A percentile compares a stretch with the other conserved stretches of the same genome.
phyloP scores from a whole-genome alignment of 2,888 invertebrate species.

The Caenorhabditis macrosperma region DNA sequence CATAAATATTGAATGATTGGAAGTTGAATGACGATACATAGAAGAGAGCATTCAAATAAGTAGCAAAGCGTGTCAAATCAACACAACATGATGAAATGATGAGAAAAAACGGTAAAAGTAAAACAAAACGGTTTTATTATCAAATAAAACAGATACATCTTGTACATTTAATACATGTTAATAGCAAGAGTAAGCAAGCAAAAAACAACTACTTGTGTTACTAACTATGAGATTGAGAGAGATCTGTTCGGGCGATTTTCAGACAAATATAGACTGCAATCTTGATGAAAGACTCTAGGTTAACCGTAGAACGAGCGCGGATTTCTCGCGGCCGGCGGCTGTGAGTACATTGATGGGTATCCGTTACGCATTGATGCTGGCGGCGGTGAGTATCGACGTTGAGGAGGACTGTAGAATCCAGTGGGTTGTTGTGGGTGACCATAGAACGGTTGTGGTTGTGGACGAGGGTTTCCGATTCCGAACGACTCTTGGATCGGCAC shows the following conservation, averaged over 20 bases:
- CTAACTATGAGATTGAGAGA: no score
- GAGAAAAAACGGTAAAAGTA: background rate
- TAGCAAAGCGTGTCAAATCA: no score
- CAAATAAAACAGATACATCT: no score
- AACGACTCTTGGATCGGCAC: constrained; percentile 33
- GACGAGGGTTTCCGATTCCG: background rate
- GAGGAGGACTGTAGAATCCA: constrained; percentile 5
- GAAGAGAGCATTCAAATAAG: no score
- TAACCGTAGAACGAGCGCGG: constrained; percentile 37
- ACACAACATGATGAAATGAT: constrained; percentile 2
- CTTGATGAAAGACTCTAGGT: background rate
- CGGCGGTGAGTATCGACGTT: background rate
- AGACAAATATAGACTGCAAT: no score
- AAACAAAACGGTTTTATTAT: background rate
- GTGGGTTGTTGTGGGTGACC: background rate
- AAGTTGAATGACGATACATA: no score
- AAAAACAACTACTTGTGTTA: no score
- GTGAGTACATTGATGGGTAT: constrained; percentile 5
- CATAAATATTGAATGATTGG: no score
- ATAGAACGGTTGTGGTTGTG: background rate
- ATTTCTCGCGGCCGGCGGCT: constrained; percentile 7
- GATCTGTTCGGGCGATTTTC: no score
- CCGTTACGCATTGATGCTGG: no score
- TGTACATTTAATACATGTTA: no score
- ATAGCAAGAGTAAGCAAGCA: no score